Evolutionary conservation across 2,797 vertebrate genomes (phyloP).

Genomic region (Chaetodon trifasciatus): DNA sequence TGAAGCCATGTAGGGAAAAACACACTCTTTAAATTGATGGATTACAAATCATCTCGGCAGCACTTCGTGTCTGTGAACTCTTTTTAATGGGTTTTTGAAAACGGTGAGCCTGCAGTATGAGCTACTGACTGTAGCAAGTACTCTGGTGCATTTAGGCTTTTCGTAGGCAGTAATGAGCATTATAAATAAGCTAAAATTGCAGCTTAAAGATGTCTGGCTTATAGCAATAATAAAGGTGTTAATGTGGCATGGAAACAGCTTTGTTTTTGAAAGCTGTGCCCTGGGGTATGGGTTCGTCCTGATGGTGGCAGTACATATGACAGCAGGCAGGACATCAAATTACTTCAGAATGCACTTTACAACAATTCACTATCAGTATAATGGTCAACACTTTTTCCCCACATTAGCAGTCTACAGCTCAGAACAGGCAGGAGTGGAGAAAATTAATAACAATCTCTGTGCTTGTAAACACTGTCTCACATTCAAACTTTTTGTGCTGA

Average conservation of each 20-base stretch:
- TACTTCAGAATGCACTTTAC: constrained; percentile 28
- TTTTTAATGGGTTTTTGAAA: constrained; percentile 37
- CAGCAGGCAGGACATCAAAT: constrained; percentile 8
- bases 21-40: constrained; percentile 29
- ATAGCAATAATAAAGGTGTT: constrained; percentile 36
- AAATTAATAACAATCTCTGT: not conserved
- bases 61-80: constrained; percentile 17
- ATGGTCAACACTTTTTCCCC: constrained; percentile 3
- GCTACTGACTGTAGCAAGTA: constrained; percentile 35
- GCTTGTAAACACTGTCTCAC: not conserved
- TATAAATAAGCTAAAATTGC: constrained; percentile 20
- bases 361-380: constrained; percentile 8
- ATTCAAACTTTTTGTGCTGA: not conserved
- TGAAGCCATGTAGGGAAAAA: constrained; percentile 20
- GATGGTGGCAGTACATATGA: constrained; percentile 6
- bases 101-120: constrained; percentile 12
- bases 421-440: not conserved
- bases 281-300: constrained; percentile 6
- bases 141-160: constrained; percentile 32
- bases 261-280: constrained; percentile 19
- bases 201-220: constrained; percentile 13
- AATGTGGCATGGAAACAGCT: constrained; percentile 27
- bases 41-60: constrained; percentile 24
- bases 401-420: not conserved
- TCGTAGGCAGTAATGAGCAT: constrained; percentile 25